Evolutionary conservation across 1,140 invertebrate species (phyloP), one percentile per base, ranked within the genome.

Genomic region (Laupala kohalensis): DNA sequence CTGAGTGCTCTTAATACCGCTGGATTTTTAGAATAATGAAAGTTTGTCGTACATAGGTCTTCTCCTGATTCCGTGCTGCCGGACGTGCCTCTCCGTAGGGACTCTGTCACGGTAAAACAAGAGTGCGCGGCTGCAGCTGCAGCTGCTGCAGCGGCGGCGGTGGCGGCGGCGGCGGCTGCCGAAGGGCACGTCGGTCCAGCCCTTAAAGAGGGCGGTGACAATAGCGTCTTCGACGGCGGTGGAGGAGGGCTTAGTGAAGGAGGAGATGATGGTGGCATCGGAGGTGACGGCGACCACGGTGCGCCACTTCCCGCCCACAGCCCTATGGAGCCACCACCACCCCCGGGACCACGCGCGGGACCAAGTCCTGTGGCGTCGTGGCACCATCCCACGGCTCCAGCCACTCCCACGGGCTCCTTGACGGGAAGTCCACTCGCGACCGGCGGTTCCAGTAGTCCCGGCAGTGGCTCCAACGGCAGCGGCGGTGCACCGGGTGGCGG

Each of bases 401-500:
- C 77, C 76, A 75, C 79, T 30, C 25, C 13, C 64, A 30, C 71
- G 0, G 81, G 75, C 75, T 81, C 71, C 70, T 84, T 76, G 78
- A 83, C 76, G 75, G 85, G 83, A 82, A 25, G 67, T 15, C 67
- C 25, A 15, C 25, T 27, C 3, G 67, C 76, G 82, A 85, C 72
- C 86, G 85, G 75, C 82, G 63, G 82, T 85, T 69, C 81, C 69
- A 70, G 25, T 80, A 80, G 75, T 80, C 79, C 79, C 77, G 81
- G 75, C 78, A 37, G 30, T 37, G 30, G 30, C 30, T 37, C 78
- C 73, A 85, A 78, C 75, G 83, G 37, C 28, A 68, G 65, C 65
- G 26, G 27, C 5, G 89, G 89, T 29, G 89, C 90, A 79, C 83
- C 91, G n/a, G 90, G 90, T 71, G 88, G 89, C 15, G 89, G 89